Percentiles rank a stretch among this genome's conserved stretches.
phyloP scores from a whole-genome alignment of 1,140 invertebrate species.

The Penaeus indicus region DNA sequence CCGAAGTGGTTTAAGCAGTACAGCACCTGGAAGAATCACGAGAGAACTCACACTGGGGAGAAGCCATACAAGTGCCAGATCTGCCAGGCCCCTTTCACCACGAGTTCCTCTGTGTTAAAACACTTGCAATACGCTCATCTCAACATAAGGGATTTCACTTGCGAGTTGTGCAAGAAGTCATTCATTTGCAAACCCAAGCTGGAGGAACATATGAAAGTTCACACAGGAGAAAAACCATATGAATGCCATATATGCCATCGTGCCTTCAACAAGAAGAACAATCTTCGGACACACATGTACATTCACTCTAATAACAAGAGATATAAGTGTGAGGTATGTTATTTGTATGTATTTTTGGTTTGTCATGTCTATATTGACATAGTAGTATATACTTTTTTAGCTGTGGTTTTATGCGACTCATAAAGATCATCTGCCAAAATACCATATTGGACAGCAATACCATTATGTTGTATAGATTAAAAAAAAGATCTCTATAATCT shows the following conservation, averaged over 20 bases:
- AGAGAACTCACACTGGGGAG: slow-evolving; percentile 53
- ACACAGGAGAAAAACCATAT: slow-evolving; percentile 53
- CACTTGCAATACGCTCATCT: slow-evolving; percentile 50
- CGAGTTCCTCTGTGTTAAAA: slow-evolving; percentile 40
- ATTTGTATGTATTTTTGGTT: not conserved
- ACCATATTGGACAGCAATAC: too few species aligned
- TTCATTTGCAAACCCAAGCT: slow-evolving; percentile 51
- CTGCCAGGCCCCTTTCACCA: slow-evolving; percentile 34
- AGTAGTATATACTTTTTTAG: not conserved
- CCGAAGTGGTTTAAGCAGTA: slow-evolving; percentile 49
- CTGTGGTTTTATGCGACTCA: too few species aligned
- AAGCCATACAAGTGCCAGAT: slow-evolving; percentile 51
- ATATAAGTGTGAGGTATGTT: slow-evolving; percentile 50
- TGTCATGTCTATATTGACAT: not conserved
- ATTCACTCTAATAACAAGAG: slow-evolving; percentile 45
- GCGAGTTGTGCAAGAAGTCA: slow-evolving; percentile 47
- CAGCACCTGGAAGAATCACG: slow-evolving; percentile 54
- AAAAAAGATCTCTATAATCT: too few species aligned
- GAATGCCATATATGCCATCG: slow-evolving; percentile 45
- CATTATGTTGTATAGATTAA: too few species aligned
- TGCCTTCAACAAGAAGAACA: slow-evolving; percentile 57
- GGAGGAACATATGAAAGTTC: slow-evolving; percentile 51
- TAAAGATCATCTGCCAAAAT: too few species aligned
- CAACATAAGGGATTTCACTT: slow-evolving; percentile 46
- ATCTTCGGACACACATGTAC: slow-evolving; percentile 50